phyloP scores from a whole-genome alignment of 2,797 vertebrate genomes.

The Sylvilagus floridanus region DNA sequence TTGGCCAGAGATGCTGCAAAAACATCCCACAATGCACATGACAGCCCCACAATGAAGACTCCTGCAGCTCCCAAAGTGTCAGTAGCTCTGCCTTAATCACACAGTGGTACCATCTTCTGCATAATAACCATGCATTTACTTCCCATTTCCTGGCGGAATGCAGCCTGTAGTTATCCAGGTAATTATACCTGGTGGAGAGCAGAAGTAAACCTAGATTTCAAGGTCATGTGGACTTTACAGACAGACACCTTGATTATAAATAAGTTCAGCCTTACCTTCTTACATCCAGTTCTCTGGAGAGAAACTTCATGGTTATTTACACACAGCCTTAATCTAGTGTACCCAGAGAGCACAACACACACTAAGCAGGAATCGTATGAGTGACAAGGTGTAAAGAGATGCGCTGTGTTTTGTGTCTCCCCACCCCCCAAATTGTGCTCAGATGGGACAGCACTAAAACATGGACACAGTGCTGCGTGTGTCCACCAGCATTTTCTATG shows the following conservation, averaged over 20 bases:
- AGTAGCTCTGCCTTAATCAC: not conserved
- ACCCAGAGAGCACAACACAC: not conserved
- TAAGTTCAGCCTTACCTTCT: not conserved
- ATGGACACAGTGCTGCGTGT: not conserved
- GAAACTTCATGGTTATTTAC: not conserved
- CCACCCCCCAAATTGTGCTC: not conserved
- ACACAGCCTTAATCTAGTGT: rapidly evolving
- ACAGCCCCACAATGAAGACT: not conserved
- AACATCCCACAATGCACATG: not conserved
- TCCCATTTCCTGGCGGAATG: not conserved
- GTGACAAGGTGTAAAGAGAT: not conserved
- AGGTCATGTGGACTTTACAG: not conserved
- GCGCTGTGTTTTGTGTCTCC: not conserved
- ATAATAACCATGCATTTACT: not conserved
- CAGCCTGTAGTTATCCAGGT: not conserved
- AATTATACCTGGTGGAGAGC: not conserved
- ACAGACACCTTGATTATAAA: not conserved
- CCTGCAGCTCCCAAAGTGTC: not conserved
- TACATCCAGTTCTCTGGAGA: not conserved
- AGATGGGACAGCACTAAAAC: not conserved
- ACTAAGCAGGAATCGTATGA: not conserved
- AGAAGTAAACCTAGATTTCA: not conserved
- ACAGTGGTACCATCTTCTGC: not conserved
- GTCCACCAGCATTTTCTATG: not conserved
- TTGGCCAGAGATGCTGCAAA: not conserved